Evolutionary conservation across 2,113 vertebrate genomes (phyloP), one percentile per base, ranked within the genome.

Genomic region (Penelope pileata): DNA sequence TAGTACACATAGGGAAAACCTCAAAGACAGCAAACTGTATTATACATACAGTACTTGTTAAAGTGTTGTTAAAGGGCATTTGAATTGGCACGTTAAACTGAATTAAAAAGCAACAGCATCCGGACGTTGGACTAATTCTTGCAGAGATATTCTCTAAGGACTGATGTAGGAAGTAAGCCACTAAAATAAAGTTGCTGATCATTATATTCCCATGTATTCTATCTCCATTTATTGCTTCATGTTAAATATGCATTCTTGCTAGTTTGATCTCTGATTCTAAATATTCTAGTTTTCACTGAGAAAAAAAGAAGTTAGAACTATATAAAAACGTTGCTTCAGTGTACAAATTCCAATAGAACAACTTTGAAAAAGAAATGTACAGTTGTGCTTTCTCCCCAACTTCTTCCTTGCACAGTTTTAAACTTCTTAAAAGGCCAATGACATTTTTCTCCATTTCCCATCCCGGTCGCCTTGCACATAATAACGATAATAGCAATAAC

Each of bases 11-110:
- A 77, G 50, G 51, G 54, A 94, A 94, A 93, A 88, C 30, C 67
- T 90, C 58, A 93, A 85, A 90, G 88, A 86, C 36, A 86, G 59
- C 27, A 68, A 82, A 50, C 62, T 60, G 27, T 38, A 80, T 90
- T 83, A 93, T 53, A 87, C 92, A 91, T 82, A 85, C 32, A 76
- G 70, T 36, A 51, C 43, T 83, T 84, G 54, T 38, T 90, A 64
- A 92, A 80, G 50, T 62, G 50, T 62, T 93, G 63, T 89, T 91
- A 95, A 88, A 91, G 91, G 68, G 72, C 72, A 93, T 88, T 76
- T 74, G 86, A 86, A 54, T 36, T 70, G 59, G 76, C 27, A 67
- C 24, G 16, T 74, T 91, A 74, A 77, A 88, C 7, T 30, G 51
- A 83, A 94, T 68, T 83, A 76, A 94, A 88, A 88, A 42, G 68